These are phyloP conservation scores for Pyrrhura leucotis DNA, from an alignment of 2,797 vertebrate genomes.

Conservation along the genomic window DNA sequence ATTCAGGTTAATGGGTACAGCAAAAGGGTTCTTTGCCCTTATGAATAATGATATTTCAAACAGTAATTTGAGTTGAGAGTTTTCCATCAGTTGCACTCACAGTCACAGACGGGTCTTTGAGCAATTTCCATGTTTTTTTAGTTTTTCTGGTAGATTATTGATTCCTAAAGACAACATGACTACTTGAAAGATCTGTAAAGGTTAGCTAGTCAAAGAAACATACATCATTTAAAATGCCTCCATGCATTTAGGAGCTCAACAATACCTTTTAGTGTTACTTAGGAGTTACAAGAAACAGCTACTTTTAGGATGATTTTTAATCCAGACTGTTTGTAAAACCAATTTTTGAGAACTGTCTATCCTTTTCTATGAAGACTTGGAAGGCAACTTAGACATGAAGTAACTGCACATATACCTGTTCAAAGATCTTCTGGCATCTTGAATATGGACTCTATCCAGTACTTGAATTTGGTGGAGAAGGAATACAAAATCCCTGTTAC, in stretches of 20 bases:
- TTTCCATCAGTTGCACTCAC: neutral
- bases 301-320: conserved; percentile 16
- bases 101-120: neutral
- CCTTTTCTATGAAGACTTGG: neutral
- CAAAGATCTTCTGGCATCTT: neutral
- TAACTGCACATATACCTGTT: neutral
- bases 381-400: neutral
- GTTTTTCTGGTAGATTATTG: neutral
- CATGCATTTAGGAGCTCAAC: neutral
- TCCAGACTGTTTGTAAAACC: neutral
- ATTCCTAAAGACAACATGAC: conserved; percentile 35
- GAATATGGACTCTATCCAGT: neutral
- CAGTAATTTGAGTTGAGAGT: neutral
- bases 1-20: conserved; percentile 28
- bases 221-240: conserved; percentile 24
- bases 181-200: conserved; percentile 7
- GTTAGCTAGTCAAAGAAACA: conserved; percentile 37
- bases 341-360: neutral
- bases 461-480: neutral
- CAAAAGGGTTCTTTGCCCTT: neutral
- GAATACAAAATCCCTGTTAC: neutral
- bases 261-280: conserved; percentile 27
- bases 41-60: conserved; percentile 2
- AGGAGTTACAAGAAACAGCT: conserved; percentile 10
- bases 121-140: neutral